Evolutionary conservation across 2,888 invertebrate genomes (phyloP), one percentile per base, ranked within the genome.

Genomic region (Lasioglossum leucozonium): DNA sequence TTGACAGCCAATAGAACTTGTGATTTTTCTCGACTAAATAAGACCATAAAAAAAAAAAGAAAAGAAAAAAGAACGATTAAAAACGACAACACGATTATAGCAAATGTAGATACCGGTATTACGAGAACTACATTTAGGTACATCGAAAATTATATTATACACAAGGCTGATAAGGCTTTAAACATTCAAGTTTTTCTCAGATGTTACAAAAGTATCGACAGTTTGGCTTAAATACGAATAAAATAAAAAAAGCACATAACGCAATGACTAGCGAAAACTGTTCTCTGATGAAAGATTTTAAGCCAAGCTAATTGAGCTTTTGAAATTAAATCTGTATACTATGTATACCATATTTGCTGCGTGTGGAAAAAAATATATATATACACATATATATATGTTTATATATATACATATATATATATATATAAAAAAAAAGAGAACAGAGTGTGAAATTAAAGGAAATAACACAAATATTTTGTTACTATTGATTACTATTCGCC

Each of bases 401-500:
- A 82, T 76, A 85, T 86, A 87, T 92, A 92, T 89, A 91, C 88
- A 81, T 84, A 90, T 87, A 90, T 87, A 90, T 87, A 90, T 88
- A 90, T 88, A 90, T 91, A 90, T 65, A 65, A 22, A 67, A 37
- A 89, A 91, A 88, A 91, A 90, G 91, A 88, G 90, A 92, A 92
- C 88, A 90, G 90, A 90, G 91, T 91, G 92, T 92, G 91, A 90
- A 92, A 92, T 92, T 92, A 93, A 93, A 93, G 92, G 91, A 89
- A 87, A 91, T 85, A 88, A 93, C 92, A 93, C 92, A 92, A 93
- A 94, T 95, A 95, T 94, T 95, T 95, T 95, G 94, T 95, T 95
- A 95, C 94, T 93, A 93, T 94, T 94, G 93, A 94, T 93, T 95
- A 94, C 93, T 94, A 94, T 94, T 94, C 93, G 94, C 94, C 94